Percentiles rank a stretch among this genome's conserved stretches.
These are phyloP conservation scores for Hanleya hanleyi DNA, from an alignment of 2,888 invertebrate genomes.

Conservation along the genomic window DNA sequence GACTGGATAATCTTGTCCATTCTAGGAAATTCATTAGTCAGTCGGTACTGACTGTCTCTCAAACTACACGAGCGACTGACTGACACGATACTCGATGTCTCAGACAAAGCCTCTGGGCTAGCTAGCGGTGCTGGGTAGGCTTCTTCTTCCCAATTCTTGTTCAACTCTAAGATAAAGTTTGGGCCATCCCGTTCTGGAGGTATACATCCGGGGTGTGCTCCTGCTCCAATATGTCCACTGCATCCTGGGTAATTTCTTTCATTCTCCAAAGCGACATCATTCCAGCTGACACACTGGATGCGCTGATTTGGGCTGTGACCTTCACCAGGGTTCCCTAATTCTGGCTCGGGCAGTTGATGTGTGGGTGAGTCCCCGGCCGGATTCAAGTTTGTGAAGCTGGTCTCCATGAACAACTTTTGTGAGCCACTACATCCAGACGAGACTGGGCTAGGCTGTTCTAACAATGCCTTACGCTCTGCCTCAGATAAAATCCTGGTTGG, in stretches of 20 bases:
- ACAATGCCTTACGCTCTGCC: conserved; percentile 54
- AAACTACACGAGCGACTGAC: conserved; percentile 41
- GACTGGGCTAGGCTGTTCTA: conserved; percentile 36
- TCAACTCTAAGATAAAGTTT: neutral
- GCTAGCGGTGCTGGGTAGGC: conserved; percentile 81
- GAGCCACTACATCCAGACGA: conserved; percentile 30
- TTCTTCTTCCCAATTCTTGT: neutral
- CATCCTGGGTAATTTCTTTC: neutral
- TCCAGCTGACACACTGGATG: neutral
- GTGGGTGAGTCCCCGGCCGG: neutral
- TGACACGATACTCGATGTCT: conserved; percentile 83
- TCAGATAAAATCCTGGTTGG: conserved; percentile 74
- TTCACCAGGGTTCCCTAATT: neutral
- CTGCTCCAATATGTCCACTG: neutral
- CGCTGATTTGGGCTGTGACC: neutral
- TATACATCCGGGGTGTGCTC: neutral
- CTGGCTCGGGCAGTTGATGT: neutral
- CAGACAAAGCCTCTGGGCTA: conserved; percentile 87
- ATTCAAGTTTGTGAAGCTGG: conserved; percentile 79
- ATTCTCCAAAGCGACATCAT: neutral
- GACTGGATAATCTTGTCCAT: conserved; percentile 9
- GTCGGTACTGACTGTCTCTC: conserved; percentile 5
- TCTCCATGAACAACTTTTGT: conserved; percentile 81
- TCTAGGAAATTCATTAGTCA: conserved; percentile 29
- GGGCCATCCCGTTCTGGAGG: neutral